Evolutionary conservation across 2,888 invertebrate species (phyloP), one percentile per base, ranked within the genome.

Genomic region (Papilio protenor): DNA sequence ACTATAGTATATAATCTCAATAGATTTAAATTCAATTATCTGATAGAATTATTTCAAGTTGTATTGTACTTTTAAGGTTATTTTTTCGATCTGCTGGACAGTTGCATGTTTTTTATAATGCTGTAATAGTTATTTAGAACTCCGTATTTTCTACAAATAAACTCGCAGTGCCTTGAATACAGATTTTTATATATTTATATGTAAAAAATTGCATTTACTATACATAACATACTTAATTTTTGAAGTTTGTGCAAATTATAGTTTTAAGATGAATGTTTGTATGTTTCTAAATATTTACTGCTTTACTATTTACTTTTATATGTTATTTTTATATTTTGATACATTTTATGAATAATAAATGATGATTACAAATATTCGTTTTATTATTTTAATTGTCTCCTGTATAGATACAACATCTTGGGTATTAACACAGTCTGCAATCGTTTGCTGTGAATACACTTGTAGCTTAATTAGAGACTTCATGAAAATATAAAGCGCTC

Each of bases 151-250:
- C 40, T 6, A 18, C 1, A 14, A 61, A 64, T 18, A 33, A 16
- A 14, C 18, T 64, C 33, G 2, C 27, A 8, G 64, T 64, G 64
- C 64, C 64, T 64, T 64, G 18, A 64, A 64, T 33, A 64, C 27
- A 33, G 27, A 33, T 61, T 4, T 59, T 27, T 61, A 27, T 61
- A 61, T 6, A 27, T 61, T 27, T 18, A 33, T 18, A 18, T 33
- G 14, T 70, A 49, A 55, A 21, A 52, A 73, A 73, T 61, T 69
- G 75, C 75, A 69, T 75, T 75, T 75, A 75, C 40, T 66, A 75
- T n/a, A 40, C 5, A 14, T 12, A 27, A 23, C 3, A 27, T 16
- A 16, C 33, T 64, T 64, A 16, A 16, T 64, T 64, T 33, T 64
- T 64, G 6, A 33, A 33, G 33, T 64, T 16, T 64, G 6, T 64